These are phyloP conservation scores for Bucco capensis DNA, from an alignment of 2,113 vertebrate genomes.

Conservation along the genomic window DNA sequence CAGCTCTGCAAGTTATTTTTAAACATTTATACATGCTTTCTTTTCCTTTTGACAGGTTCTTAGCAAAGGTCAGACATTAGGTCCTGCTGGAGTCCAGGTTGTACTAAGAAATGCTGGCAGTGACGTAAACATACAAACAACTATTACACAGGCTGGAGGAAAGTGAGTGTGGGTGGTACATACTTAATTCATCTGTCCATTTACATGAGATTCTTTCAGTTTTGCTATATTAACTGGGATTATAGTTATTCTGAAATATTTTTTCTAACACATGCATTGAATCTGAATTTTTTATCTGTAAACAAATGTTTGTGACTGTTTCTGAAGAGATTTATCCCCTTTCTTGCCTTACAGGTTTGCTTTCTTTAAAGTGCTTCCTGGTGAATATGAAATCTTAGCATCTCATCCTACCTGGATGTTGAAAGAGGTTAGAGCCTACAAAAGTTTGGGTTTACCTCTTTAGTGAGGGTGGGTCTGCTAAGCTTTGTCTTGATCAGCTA, in stretches of 20 bases:
- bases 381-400: constrained; percentile 90
- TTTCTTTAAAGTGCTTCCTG: constrained; percentile 94
- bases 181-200: background rate
- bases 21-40: background rate
- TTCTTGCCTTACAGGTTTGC: constrained; percentile 81
- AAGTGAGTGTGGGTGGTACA: constrained; percentile 79
- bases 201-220: background rate
- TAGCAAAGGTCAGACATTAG: constrained; percentile 88
- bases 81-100: constrained; percentile 90
- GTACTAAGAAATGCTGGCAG: constrained; percentile 79
- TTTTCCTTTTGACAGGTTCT: constrained; percentile 80
- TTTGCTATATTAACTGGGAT: background rate
- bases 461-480: background rate
- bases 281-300: background rate
- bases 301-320: background rate
- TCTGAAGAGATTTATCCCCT: background rate
- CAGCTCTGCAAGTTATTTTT: background rate
- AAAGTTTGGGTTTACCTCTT: background rate
- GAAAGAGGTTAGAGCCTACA: constrained; percentile 80
- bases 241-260: background rate
- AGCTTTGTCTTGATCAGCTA: background rate
- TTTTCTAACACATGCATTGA: background rate
- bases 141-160: constrained; percentile 86
- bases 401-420: constrained; percentile 90
- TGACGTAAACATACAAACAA: constrained; percentile 80